Base-by-base conservation (phyloP, 1,140 invertebrate genomes). In the Nasonia vitripennis region DNA sequence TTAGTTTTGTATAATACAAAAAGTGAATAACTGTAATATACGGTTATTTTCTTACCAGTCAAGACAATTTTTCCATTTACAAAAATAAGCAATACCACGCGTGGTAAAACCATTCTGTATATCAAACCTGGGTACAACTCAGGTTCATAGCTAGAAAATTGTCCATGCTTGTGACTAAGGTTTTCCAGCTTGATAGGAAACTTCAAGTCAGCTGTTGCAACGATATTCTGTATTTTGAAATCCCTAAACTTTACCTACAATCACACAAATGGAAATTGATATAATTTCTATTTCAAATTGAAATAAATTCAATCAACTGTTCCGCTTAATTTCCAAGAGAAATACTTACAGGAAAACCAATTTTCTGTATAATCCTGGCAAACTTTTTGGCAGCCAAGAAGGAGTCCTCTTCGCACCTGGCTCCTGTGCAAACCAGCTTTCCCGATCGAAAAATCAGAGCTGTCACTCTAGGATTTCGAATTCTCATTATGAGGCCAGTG, bases 171-270 rank as follows among this genome's bases (percentile, higher is more conserved):
- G 79, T 99, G 95, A 90, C 98, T 98, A 7, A 99, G 94, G 86
- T 98, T 97, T 94, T 99, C 99, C 77, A 99, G 92, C 89, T 98
- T 96, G 86, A 99, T 98, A 0, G 99, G 98, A 94, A 99, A 99
- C 90, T 98, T 97, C 10, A 99, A 95, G 94, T 99, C 99, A 90
- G 98, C 99, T 41, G 98, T 99, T 7, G 98, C 99, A 34, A 99
- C 99, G 94, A 99, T 99, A 93, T 99, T 99, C 94, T 99, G 99
- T 89, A 99, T 96, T 94, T 99, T 99, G 91, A 99, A 99, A 90
- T 99, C 97, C 45, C 96, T 93, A 92, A 99, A 99, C 92, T 98
- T 98, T 0, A 98, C 97, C 96, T 98, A 34, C 27, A 71, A 34
- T 3, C 5, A 3, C 17, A 62, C 55, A 90, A 70, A 95, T 94